Evolutionary conservation across 2,888 invertebrate species (phyloP).

Genomic region (Subacronicta megacephala): DNA sequence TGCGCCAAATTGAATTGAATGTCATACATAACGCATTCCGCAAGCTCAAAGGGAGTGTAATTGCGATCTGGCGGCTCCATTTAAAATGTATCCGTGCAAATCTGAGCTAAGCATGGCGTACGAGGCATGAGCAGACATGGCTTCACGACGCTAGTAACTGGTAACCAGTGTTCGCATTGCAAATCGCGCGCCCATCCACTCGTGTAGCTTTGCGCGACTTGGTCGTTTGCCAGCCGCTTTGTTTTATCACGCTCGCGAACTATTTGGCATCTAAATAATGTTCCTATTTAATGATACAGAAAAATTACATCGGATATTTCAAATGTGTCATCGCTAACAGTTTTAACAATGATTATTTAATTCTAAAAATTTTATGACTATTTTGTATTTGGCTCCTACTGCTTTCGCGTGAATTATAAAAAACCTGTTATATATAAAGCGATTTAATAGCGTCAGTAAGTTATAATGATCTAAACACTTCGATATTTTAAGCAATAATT

Average conservation of each 20-base stretch:
- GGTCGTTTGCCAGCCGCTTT: slow-evolving; percentile 86
- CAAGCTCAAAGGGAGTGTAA: slow-evolving; percentile 87
- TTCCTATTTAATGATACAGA: slow-evolving; percentile 86
- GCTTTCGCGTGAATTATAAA: background rate
- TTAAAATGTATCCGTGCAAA: slow-evolving; percentile 87
- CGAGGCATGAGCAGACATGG: slow-evolving; percentile 58
- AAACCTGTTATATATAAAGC: too few species aligned
- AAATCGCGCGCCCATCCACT: slow-evolving; percentile 82
- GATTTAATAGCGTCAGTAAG: too few species aligned
- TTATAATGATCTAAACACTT: too few species aligned
- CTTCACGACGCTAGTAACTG: slow-evolving; percentile 60
- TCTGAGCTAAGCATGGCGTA: slow-evolving; percentile 74
- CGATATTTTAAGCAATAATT: too few species aligned
- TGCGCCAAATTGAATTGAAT: slow-evolving; percentile 86
- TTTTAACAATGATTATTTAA: slow-evolving; percentile 60
- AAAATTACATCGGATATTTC: slow-evolving; percentile 80
- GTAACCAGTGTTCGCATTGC: slow-evolving; percentile 67
- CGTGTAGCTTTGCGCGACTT: slow-evolving; percentile 81
- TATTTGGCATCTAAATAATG: slow-evolving; percentile 87
- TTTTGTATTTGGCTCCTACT: slow-evolving; percentile 23
- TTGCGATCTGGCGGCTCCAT: slow-evolving; percentile 86
- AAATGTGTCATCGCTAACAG: slow-evolving; percentile 72
- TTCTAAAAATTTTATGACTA: slow-evolving; percentile 37
- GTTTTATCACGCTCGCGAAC: slow-evolving; percentile 84
- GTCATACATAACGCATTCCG: slow-evolving; percentile 85